Evolutionary conservation across 2,797 vertebrate species (phyloP), one percentile per base, ranked within the genome.

Genomic region (Jordanella pulchra): DNA sequence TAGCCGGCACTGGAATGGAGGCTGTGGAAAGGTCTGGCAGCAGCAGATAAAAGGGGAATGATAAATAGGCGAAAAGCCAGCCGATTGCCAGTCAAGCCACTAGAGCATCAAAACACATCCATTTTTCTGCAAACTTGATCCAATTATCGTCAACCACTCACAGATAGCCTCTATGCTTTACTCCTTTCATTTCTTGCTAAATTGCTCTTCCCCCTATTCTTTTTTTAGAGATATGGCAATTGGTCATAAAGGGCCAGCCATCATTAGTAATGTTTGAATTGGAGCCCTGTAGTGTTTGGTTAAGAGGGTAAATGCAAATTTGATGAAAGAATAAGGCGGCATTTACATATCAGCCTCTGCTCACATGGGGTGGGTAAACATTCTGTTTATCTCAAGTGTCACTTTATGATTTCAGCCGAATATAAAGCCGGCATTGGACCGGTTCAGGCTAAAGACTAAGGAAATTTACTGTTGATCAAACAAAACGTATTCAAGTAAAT

Each of bases 351-450:
- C 98, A 97, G 98, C 95, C 96, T 94, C 90, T 89, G 97, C 96
- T 99, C 98, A 99, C 97, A 97, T 91, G 94, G 96, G 95, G 94
- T 96, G 95, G 94, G 98, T 98, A 99, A 99, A 99, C 97, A 99
- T 97, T 99, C 97, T 99, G 98, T 99, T 99, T 99, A 99, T 99
- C 98, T 99, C 97, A 95, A 99, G 98, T 98, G 98, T 98, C 96
- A 96, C 96, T 98, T 97, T 97, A 99, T 97, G 97, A 99, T 98
- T 99, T 97, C 94, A 93, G 94, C 90, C 93, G 95, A 99, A 99
- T 97, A 97, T 97, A 97, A 97, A 97, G 96, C 95, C 95, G 96
- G 98, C 97, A 97, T 99, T 99, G 97, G 95, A 94, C 94, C 94
- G 94, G 94, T 93, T 93, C 86, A 93, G 93, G 95, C 95, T 93